These are phyloP conservation scores for Amyelois transitella DNA, from an alignment of 1,140 invertebrate genomes.

Conservation along the genomic window DNA sequence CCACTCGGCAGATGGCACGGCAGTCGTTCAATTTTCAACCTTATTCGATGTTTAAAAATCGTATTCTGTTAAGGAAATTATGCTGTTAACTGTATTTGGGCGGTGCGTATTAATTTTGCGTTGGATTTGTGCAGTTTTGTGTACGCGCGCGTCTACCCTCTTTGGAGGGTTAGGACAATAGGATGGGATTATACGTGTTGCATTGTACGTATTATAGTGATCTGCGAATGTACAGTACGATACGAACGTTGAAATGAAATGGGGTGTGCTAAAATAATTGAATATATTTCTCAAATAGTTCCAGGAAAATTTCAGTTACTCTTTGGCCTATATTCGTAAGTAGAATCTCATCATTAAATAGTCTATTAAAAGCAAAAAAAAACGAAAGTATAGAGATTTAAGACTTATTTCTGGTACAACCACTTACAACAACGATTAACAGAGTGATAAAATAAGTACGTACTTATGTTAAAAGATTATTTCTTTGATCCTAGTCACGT, in stretches of 20 bases:
- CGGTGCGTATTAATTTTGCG: constrained; percentile 65
- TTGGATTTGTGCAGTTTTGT: constrained; percentile 41
- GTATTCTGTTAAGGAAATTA: constrained; percentile 35
- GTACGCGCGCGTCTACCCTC: constrained; percentile 26
- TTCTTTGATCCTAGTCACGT: too few relatives aligned
- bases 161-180: constrained; percentile 44
- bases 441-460: too few relatives aligned
- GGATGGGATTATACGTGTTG: constrained; percentile 65
- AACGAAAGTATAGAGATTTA: too few relatives aligned
- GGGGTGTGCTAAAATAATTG: too few relatives aligned
- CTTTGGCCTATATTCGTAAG: too few relatives aligned
- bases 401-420: too few relatives aligned
- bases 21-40: constrained; percentile 10
- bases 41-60: constrained; percentile 20
- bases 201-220: constrained; percentile 60
- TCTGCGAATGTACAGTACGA: constrained; percentile 21
- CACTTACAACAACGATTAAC: too few relatives aligned
- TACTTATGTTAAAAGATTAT: too few relatives aligned
- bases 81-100: constrained; percentile 59
- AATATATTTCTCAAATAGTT: too few relatives aligned
- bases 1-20: constrained; percentile 25
- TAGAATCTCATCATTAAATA: too few relatives aligned
- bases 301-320: too few relatives aligned
- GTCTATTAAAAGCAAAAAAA: too few relatives aligned
- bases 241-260: constrained; percentile 3